These are phyloP conservation scores for Nasalis larvatus DNA, from an alignment of 2,113 vertebrate species.

Conservation along the genomic window DNA sequence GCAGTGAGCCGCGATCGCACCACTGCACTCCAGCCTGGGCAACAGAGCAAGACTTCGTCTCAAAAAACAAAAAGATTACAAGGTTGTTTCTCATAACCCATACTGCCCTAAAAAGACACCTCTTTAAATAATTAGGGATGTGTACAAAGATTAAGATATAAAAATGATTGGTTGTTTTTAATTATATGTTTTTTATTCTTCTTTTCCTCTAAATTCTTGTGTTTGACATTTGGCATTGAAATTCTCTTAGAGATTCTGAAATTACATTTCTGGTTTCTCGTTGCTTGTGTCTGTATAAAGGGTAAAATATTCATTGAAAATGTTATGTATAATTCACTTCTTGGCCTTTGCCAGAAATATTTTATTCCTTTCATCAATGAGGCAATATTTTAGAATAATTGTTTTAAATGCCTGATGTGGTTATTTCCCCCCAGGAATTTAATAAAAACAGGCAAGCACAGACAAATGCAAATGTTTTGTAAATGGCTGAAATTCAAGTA, in stretches of 20 bases:
- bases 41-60: no score
- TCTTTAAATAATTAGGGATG: neutral
- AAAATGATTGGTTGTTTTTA: neutral
- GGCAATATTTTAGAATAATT: conserved; percentile 57
- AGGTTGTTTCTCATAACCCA: neutral
- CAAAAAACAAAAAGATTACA: neutral
- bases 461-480: conserved; percentile 7
- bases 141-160: neutral
- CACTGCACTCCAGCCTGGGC: no score
- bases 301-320: conserved; percentile 32
- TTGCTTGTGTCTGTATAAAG: neutral
- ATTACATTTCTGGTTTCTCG: conserved; percentile 28
- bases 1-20: no score
- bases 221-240: conserved; percentile 1
- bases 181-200: neutral
- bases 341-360: neutral
- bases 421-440: neutral
- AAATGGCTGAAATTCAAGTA: conserved; percentile 25
- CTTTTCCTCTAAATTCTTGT: neutral
- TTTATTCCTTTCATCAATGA: conserved; percentile 36
- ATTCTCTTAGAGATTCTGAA: conserved; percentile 26
- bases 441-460: conserved; percentile 32
- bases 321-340: conserved; percentile 20
- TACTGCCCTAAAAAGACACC: neutral
- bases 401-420: conserved; percentile 8